Evolutionary conservation across 2,888 invertebrate genomes (phyloP).

Genomic region (Cephus rjabovi): DNA sequence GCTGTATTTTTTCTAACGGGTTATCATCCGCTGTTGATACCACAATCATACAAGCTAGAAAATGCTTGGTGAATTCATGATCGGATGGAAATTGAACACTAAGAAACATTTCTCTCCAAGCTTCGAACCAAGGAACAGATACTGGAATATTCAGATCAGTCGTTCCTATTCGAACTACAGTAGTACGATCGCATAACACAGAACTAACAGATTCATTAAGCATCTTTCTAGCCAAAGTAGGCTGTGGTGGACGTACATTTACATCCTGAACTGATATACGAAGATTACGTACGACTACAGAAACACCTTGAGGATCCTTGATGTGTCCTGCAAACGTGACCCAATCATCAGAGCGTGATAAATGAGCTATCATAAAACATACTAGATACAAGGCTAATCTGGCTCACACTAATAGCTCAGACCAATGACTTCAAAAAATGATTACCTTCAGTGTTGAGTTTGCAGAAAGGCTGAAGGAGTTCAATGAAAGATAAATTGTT

Average conservation of each 20-base stretch:
- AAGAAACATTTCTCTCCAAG: conserved; percentile 92
- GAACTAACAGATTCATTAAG: conserved; percentile 85
- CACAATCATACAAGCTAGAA: conserved; percentile 84
- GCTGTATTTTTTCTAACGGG: conserved; percentile 85
- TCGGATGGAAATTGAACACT: conserved; percentile 90
- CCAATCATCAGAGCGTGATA: not conserved
- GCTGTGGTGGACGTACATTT: conserved; percentile 83
- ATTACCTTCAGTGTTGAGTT: conserved; percentile 79
- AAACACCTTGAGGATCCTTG: conserved; percentile 83
- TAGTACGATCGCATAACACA: conserved; percentile 70
- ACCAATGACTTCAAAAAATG: conserved; percentile 10
- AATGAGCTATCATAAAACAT: not conserved
- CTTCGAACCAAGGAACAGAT: conserved; percentile 94
- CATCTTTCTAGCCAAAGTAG: conserved; percentile 84
- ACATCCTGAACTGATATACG: conserved; percentile 86
- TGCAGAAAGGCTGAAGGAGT: conserved; percentile 89
- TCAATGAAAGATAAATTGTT: conserved; percentile 93
- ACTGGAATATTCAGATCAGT: conserved; percentile 77
- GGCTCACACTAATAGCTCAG: not conserved
- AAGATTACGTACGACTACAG: conserved; percentile 79
- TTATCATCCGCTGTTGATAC: conserved; percentile 79
- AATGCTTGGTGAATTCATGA: conserved; percentile 95
- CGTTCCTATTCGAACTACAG: conserved; percentile 71
- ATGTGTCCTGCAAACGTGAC: conserved; percentile 76
- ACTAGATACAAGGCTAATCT: not conserved